These are phyloP conservation scores for Brachyptera putata DNA, from an alignment of 2,888 invertebrate genomes.

Conservation along the genomic window DNA sequence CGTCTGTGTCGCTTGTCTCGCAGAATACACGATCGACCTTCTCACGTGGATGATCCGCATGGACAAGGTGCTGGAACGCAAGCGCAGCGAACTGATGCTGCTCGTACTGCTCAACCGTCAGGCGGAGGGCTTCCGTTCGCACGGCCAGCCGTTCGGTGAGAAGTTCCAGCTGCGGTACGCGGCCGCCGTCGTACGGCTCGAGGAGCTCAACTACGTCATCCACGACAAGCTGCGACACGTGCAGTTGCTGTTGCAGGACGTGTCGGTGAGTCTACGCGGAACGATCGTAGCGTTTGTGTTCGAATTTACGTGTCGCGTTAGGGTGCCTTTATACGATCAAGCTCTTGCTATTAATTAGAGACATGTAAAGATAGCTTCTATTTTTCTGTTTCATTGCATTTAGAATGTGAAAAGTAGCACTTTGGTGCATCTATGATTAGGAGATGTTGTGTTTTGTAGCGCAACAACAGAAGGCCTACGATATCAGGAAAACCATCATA, in stretches of 20 bases:
- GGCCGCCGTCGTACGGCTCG: constrained; percentile 76
- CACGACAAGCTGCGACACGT: constrained; percentile 81
- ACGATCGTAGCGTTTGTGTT: background rate
- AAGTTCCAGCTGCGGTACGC: constrained; percentile 93
- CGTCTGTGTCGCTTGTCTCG: no score
- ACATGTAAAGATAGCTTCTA: no score
- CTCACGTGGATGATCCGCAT: constrained; percentile 16
- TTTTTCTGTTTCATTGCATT: no score
- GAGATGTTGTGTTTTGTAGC: no score
- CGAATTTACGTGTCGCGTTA: no score
- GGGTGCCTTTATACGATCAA: no score
- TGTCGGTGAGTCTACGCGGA: constrained; percentile 33
- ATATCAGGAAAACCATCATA: no score
- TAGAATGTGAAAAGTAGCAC: no score
- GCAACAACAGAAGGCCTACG: no score
- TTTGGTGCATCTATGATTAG: no score
- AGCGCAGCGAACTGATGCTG: background rate
- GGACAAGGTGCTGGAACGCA: constrained; percentile 8
- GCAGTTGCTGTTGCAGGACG: constrained; percentile 75
- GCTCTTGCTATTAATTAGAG: no score
- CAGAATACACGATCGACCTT: constrained; percentile 10
- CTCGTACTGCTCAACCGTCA: background rate
- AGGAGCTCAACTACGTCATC: constrained; percentile 84
- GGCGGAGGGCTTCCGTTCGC: background rate
- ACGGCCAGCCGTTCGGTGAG: constrained; percentile 57